phyloP scores from a whole-genome alignment of 2,113 vertebrate genomes.

The Spheniscus mendiculus region DNA sequence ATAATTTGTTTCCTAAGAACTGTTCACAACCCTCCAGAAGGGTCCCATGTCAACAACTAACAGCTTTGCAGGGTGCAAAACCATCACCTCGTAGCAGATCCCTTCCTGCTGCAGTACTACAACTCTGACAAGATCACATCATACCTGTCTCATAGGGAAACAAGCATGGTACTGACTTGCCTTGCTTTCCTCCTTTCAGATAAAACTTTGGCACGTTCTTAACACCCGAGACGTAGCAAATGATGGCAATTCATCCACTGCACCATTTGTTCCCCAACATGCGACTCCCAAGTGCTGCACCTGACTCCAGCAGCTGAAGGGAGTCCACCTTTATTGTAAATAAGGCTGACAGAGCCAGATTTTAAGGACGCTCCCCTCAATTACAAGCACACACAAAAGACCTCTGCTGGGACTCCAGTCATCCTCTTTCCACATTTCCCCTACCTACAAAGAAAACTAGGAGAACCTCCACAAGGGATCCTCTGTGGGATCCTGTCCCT shows the following conservation, averaged over 20 bases:
- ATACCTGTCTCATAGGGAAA: not conserved
- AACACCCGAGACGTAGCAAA: not conserved
- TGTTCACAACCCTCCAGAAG: not conserved
- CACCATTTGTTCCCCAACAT: not conserved
- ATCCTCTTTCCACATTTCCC: not conserved
- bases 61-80: not conserved
- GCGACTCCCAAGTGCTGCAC: rapidly evolving
- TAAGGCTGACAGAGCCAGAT: not conserved
- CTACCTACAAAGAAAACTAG: not conserved
- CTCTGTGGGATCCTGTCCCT: not conserved
- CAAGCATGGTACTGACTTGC: not conserved
- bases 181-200: not conserved
- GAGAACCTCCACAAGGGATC: not conserved
- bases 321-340: not conserved
- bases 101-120: not conserved
- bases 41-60: not conserved
- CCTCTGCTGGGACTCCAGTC: not conserved
- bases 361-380: not conserved
- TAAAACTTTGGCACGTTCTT: not conserved
- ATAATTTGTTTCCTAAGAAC: not conserved
- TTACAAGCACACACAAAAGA: not conserved
- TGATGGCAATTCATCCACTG: not conserved
- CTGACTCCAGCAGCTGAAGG: not conserved
- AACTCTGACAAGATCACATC: not conserved
- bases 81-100: not conserved